Conservation (phyloP, 2,888 invertebrate genomes). For the Quadriops clusia region DNA sequence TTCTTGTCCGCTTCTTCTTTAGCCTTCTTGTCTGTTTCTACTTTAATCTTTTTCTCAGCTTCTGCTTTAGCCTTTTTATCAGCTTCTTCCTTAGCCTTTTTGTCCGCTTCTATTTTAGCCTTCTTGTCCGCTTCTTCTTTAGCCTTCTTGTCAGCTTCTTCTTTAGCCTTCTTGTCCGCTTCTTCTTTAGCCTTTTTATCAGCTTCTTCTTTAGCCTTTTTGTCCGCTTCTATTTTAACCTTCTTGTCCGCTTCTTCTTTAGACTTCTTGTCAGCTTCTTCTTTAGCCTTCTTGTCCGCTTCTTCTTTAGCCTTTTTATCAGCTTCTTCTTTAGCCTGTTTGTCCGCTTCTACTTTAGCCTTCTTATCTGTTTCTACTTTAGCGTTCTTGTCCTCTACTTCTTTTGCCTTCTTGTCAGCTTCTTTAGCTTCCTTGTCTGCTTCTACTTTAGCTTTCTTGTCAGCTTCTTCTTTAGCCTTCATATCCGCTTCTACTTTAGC, state of each 20-base stretch:
- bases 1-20: constrained; percentile 13
- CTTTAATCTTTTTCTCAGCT: constrained; percentile 28
- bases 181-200: constrained; percentile 15
- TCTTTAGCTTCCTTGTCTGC: constrained; percentile 19
- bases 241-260: constrained; percentile 14
- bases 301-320: constrained; percentile 26
- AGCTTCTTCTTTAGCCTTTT: constrained; percentile 12
- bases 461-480: constrained; percentile 9
- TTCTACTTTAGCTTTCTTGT: constrained; percentile 25
- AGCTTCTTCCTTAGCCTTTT: constrained; percentile 30
- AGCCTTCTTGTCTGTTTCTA: constrained; percentile 16
- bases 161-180: constrained; percentile 30
- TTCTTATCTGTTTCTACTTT: constrained; percentile 15
- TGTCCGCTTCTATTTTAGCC: constrained; percentile 20
- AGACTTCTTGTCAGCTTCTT: constrained; percentile 13
- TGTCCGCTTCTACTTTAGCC: constrained; percentile 16
- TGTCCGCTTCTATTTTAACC: constrained; percentile 16
- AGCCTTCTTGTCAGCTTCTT: constrained; percentile 29
- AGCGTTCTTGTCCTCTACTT: constrained; percentile 14
- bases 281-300: constrained; percentile 20
- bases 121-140: constrained; percentile 20
- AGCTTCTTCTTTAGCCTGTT: constrained; percentile 17
- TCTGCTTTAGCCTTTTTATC: constrained; percentile 33
- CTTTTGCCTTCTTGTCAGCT: constrained; percentile 12
- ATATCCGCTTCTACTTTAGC: constrained; percentile 8